phyloP scores from a whole-genome alignment of 2,113 vertebrate genomes.

The Erythrolamprus reginae region DNA sequence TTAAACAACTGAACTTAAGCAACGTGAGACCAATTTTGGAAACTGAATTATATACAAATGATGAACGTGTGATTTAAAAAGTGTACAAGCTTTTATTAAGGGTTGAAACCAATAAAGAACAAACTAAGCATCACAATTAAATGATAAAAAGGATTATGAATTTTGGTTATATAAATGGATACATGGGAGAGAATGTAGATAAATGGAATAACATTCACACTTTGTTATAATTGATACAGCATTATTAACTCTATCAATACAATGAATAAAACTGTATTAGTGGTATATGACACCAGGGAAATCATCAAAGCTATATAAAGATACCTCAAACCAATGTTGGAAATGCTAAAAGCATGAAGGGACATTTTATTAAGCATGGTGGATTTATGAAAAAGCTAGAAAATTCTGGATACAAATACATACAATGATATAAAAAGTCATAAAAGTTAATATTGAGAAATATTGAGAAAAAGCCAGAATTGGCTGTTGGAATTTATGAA shows the following conservation, averaged over 20 bases:
- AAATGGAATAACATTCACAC: not conserved
- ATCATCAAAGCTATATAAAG: not conserved
- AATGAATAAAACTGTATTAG: not conserved
- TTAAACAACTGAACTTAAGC: not conserved
- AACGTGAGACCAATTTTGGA: not conserved
- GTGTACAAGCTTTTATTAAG: not conserved
- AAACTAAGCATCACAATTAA: not conserved
- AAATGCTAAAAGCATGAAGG: not conserved
- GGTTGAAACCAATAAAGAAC: not conserved
- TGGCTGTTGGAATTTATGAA: not conserved
- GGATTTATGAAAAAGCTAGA: not conserved
- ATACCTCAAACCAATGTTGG: not conserved
- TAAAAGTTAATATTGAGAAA: not conserved
- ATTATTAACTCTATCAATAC: too few relatives aligned
- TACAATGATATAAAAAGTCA: not conserved
- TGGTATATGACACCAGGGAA: not conserved
- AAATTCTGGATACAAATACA: not conserved
- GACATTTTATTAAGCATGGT: not conserved
- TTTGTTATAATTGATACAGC: not conserved
- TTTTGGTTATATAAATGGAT: not conserved
- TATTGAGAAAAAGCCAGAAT: not conserved
- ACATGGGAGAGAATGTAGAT: not conserved
- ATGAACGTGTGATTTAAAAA: not conserved
- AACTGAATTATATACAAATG: not conserved
- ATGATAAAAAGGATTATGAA: not conserved